phyloP scores from a whole-genome alignment of 2,888 invertebrate genomes.

The Invenusta paracnida region DNA sequence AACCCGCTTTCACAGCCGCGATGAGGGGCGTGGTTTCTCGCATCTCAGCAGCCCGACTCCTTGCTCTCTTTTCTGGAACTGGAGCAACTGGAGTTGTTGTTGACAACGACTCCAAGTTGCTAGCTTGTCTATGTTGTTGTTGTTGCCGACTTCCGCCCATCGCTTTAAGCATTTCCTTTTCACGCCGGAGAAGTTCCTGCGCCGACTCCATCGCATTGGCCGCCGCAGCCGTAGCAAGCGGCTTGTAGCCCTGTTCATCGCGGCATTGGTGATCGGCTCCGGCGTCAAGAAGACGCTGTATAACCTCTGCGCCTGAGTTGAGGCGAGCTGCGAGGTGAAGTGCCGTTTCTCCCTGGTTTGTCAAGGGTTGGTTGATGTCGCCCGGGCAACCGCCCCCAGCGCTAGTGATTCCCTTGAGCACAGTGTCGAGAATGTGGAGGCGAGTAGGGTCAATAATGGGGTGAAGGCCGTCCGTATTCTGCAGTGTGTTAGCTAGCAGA shows the following conservation, averaged over 20 bases:
- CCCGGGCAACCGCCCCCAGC: neutral
- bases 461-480: neutral
- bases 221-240: constrained; percentile 17
- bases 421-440: neutral
- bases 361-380: neutral
- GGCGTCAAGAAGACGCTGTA: neutral
- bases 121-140: neutral
- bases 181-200: neutral
- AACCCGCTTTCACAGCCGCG: neutral
- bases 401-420: neutral
- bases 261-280: constrained; percentile 26
- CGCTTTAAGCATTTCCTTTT: neutral
- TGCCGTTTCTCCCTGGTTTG: constrained; percentile 21
- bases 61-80: neutral
- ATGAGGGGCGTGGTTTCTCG: neutral
- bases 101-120: neutral
- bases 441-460: neutral
- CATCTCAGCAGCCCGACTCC: neutral
- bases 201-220: neutral
- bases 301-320: constrained; percentile 32
- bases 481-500: neutral
- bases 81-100: neutral
- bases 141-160: neutral
- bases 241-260: constrained; percentile 36
- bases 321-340: constrained; percentile 36